These are phyloP conservation scores for Lasioglossum villosulum DNA, from an alignment of 2,888 invertebrate genomes.

Conservation along the genomic window DNA sequence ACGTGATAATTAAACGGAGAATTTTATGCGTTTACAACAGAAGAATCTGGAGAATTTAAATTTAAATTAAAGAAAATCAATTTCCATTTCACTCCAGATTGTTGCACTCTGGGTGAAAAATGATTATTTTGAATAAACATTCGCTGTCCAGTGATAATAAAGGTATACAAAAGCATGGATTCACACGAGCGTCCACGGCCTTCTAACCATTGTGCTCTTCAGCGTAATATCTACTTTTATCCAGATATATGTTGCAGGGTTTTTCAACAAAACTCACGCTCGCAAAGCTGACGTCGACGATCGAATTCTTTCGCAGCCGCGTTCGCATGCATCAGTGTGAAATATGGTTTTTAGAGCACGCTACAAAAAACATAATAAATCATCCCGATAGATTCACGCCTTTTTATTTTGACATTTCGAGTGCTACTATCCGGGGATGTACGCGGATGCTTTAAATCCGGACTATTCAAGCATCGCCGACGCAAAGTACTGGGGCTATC, in stretches of 20 bases:
- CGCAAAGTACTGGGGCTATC: constrained; percentile 1
- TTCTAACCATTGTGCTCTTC: background rate
- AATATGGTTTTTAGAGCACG: constrained; percentile 53
- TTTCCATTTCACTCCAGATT: no score
- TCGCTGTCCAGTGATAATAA: background rate
- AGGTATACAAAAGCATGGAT: background rate
- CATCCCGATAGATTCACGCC: constrained; percentile 39
- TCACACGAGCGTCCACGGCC: background rate
- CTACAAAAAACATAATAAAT: constrained; percentile 50
- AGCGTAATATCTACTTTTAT: constrained; percentile 31
- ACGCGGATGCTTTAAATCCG: constrained; percentile 37
- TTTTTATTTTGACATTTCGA: constrained; percentile 53
- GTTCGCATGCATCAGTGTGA: constrained; percentile 50
- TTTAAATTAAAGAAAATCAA: no score
- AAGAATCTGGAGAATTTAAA: no score
- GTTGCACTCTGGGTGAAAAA: no score
- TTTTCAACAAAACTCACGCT: constrained; percentile 24
- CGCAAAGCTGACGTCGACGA: constrained; percentile 16
- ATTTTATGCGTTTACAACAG: no score
- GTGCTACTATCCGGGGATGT: constrained; percentile 23
- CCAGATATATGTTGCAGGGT: background rate
- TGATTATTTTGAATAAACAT: no score
- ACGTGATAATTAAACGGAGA: background rate
- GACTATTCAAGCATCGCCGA: constrained; percentile 5
- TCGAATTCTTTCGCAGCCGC: constrained; percentile 28